Percentiles rank a stretch among this genome's conserved stretches.
Evolutionary conservation across 2,113 vertebrate genomes (phyloP).

Genomic region (Motacilla tschutschensis): DNA sequence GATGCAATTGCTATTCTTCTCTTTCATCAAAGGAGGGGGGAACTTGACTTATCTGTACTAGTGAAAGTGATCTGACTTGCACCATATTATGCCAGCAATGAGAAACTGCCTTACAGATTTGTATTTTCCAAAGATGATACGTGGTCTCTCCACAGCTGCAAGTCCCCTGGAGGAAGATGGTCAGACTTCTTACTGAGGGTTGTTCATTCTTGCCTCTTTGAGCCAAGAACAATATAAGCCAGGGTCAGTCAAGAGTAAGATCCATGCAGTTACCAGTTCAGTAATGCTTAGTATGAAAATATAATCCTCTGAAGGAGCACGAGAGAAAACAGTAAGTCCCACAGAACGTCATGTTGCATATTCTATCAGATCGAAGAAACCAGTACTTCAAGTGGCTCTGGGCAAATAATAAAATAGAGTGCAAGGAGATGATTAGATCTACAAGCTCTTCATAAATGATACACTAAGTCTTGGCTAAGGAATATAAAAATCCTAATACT

Average conservation of each 20-base stretch:
- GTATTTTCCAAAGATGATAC: neutral
- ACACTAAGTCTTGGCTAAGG: neutral
- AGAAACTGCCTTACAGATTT: neutral
- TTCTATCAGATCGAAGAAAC: neutral
- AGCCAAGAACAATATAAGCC: constrained; percentile 26
- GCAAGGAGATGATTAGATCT: neutral
- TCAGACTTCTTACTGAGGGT: neutral
- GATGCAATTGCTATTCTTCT: neutral
- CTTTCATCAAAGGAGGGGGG: neutral
- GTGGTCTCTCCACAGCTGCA: neutral
- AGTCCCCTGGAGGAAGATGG: neutral
- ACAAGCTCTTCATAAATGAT: neutral
- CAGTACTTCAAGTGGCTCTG: neutral
- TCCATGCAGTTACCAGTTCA: neutral
- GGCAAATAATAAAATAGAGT: neutral
- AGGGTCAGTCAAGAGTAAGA: constrained; percentile 14
- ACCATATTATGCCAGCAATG: neutral
- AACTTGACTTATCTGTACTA: neutral
- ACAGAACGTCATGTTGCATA: neutral
- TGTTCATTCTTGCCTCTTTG: neutral
- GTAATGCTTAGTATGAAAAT: neutral
- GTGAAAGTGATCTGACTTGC: neutral
- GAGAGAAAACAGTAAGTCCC: neutral
- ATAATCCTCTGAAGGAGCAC: neutral
- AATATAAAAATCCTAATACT: neutral